A percentile compares a stretch with the other conserved stretches of the same genome.
phyloP scores from a whole-genome alignment of 1,140 invertebrate species.

The Papilio xuthus region DNA sequence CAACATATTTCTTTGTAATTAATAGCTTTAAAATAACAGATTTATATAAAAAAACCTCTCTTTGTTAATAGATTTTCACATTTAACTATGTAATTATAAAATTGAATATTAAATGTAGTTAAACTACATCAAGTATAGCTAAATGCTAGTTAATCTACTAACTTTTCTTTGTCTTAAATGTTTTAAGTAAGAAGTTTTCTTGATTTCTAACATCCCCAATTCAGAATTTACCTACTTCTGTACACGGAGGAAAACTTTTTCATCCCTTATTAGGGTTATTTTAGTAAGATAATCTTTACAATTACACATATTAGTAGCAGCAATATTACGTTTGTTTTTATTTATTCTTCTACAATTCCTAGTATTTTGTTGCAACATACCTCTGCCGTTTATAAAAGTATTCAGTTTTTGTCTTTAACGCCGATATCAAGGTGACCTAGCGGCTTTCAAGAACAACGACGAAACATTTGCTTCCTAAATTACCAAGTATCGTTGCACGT shows the following conservation, averaged over 20 bases:
- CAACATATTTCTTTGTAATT: not conserved
- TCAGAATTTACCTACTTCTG: not conserved
- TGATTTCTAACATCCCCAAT: not conserved
- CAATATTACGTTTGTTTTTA: not conserved
- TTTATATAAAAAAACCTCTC: too few relatives aligned
- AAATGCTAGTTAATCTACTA: not conserved
- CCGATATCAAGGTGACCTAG: conserved; percentile 50
- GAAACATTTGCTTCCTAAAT: conserved; percentile 32
- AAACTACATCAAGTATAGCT: too few relatives aligned
- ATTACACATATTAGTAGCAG: not conserved
- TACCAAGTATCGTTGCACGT: conserved; percentile 11
- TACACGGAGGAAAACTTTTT: not conserved
- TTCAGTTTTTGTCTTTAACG: conserved; percentile 38
- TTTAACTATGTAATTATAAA: too few relatives aligned
- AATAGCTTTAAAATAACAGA: too few relatives aligned
- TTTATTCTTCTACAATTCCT: not conserved
- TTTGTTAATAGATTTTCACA: too few relatives aligned
- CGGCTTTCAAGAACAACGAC: conserved; percentile 43
- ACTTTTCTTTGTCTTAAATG: not conserved
- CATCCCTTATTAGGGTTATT: not conserved
- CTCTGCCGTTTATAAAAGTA: not conserved
- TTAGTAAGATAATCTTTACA: not conserved
- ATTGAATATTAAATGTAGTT: too few relatives aligned
- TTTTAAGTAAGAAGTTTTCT: not conserved
- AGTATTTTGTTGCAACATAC: not conserved